Evolutionary conservation across 64 coral and sea anemone species (phyloP), one percentile per base, ranked within the genome.

Genomic region (Pachyseris speciosa): DNA sequence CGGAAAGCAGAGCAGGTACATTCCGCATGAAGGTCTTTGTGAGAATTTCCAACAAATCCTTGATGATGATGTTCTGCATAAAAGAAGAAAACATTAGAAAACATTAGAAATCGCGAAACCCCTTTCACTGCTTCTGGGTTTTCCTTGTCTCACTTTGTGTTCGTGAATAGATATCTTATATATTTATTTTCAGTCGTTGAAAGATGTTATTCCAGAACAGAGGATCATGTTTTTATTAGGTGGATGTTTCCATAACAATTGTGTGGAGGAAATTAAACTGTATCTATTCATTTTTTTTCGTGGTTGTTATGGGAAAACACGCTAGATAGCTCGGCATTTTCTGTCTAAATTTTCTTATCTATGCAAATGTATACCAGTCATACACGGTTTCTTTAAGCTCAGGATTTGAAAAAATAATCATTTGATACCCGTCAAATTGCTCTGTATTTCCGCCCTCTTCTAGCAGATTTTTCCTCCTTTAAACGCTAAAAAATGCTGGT

Each of bases 1-100:
- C 91, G 86, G 58, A 96, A 96, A 6, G 95, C 95, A 4, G 95
- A 96, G 43, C 95, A 96, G 63, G 95, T 96, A 22, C 95, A 96
- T 53, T 96, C 86, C 12, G 87, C 77, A 53, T 88, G 95, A 22
- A 72, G 37, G 0, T 96, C 91, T 33, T 84, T 87, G 8, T 80
- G 67, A 8, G 92, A 87, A 19, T 42, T 55, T 6, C 66, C 77
- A 59, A 91, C 63, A 77, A 84, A 77, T 37, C 27, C 13, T 11
- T 19, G 17, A 37, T 89, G 91, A 25, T 90, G 86, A 29, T 37
- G 58, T 34, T 92, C 86, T 96, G 28, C 44, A 48, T 45, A 69
- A 44, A 69, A 58, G 65, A 75, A 84, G 26, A 16, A 91, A 81
- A 24, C 25, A 12, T 58, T 13, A 17, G 57, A 61, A 32, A 83